phyloP scores from a whole-genome alignment of 2,797 vertebrate genomes.

The Dicrostonyx torquatus region DNA sequence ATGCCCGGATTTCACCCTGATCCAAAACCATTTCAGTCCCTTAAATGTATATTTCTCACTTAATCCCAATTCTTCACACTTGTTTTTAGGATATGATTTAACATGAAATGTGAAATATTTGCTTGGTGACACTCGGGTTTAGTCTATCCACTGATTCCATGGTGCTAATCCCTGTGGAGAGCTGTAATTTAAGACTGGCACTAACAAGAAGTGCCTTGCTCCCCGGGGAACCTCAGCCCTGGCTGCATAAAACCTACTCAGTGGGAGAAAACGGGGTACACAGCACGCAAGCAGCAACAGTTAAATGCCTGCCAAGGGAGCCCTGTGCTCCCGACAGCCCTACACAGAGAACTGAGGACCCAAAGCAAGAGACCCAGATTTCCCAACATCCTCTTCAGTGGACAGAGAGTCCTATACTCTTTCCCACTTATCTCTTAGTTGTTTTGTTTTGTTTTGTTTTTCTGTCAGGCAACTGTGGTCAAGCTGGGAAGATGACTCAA shows the following conservation, averaged over 20 bases:
- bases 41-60: conserved; percentile 71
- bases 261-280: accelerated
- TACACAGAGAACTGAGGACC: not conserved
- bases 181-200: not conserved
- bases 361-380: not conserved
- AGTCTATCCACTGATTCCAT: not conserved
- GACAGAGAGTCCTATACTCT: accelerated
- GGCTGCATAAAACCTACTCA: not conserved
- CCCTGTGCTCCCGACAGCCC: not conserved
- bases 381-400: not conserved
- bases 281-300: not conserved
- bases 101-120: conserved; percentile 79
- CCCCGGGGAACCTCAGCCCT: not conserved
- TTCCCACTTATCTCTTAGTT: not conserved
- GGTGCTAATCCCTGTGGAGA: conserved; percentile 56
- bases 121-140: conserved; percentile 43
- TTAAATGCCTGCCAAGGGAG: not conserved
- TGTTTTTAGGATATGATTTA: conserved; percentile 69
- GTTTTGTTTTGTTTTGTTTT: not conserved
- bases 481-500: not conserved
- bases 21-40: conserved; percentile 28
- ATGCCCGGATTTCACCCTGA: not conserved
- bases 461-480: not conserved
- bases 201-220: not conserved
- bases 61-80: conserved; percentile 76